These are phyloP conservation scores for Alca torda DNA, from an alignment of 2,797 vertebrate species.

Conservation along the genomic window DNA sequence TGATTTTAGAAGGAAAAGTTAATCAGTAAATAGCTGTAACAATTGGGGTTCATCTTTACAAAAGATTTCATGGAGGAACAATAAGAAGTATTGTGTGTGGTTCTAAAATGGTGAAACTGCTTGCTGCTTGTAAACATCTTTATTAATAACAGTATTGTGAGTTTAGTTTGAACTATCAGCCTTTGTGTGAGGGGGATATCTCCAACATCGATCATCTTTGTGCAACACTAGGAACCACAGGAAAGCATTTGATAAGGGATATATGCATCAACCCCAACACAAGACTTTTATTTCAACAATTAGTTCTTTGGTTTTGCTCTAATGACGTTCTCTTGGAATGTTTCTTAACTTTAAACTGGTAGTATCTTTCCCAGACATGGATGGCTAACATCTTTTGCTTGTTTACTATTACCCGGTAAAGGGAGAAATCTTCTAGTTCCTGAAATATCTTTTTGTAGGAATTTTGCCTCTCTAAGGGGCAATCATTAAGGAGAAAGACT, in stretches of 20 bases:
- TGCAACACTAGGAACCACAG: neutral
- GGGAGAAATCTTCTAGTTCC: neutral
- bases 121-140: neutral
- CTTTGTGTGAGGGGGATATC: neutral
- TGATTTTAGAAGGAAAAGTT: neutral
- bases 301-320: neutral
- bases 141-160: neutral
- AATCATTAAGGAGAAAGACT: neutral
- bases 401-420: neutral
- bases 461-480: neutral
- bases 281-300: neutral
- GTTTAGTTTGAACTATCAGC: neutral
- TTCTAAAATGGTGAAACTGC: neutral
- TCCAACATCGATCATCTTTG: neutral
- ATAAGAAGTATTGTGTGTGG: neutral
- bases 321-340: neutral
- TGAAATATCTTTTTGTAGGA: neutral
- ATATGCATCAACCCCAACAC: neutral
- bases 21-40: neutral
- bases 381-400: neutral
- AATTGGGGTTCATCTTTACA: neutral
- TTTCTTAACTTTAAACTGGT: neutral
- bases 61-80: neutral
- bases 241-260: neutral
- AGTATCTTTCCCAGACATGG: neutral